phyloP scores from a whole-genome alignment of 2,888 invertebrate genomes.

The Erebia ligea region DNA sequence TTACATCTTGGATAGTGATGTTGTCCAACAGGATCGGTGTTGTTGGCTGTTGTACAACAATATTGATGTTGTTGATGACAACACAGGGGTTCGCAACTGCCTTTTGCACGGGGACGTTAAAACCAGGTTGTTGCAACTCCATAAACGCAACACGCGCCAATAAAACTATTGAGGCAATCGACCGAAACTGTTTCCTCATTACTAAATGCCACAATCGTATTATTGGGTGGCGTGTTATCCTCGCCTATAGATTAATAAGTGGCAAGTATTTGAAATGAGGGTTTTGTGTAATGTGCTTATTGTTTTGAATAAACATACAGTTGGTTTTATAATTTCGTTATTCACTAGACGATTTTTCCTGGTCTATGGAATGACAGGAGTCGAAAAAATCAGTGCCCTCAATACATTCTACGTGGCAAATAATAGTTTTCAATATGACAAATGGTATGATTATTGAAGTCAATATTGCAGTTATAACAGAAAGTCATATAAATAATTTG shows the following conservation, averaged over 20 bases:
- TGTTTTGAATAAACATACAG: not conserved
- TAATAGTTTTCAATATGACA: no score
- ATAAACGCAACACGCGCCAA: conserved; percentile 44
- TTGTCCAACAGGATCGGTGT: conserved; percentile 57
- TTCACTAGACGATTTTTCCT: not conserved
- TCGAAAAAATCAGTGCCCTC: no score
- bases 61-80: conserved; percentile 52
- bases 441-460: not conserved
- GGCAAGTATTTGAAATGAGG: not conserved
- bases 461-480: conserved; percentile 14
- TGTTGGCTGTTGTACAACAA: conserved; percentile 55
- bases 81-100: conserved; percentile 52
- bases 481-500: conserved; percentile 10
- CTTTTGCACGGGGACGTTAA: conserved; percentile 52
- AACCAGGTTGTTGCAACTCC: conserved; percentile 55
- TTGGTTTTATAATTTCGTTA: not conserved
- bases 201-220: conserved; percentile 28
- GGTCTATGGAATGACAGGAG: not conserved
- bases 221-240: conserved; percentile 21
- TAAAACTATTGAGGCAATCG: conserved; percentile 43
- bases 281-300: not conserved
- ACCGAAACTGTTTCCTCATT: conserved; percentile 7
- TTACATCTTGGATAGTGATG: conserved; percentile 41
- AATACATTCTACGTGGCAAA: no score
- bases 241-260: conserved; percentile 31